Conservation (phyloP, 2,113 vertebrate species). For the Engystomops pustulosus region DNA sequence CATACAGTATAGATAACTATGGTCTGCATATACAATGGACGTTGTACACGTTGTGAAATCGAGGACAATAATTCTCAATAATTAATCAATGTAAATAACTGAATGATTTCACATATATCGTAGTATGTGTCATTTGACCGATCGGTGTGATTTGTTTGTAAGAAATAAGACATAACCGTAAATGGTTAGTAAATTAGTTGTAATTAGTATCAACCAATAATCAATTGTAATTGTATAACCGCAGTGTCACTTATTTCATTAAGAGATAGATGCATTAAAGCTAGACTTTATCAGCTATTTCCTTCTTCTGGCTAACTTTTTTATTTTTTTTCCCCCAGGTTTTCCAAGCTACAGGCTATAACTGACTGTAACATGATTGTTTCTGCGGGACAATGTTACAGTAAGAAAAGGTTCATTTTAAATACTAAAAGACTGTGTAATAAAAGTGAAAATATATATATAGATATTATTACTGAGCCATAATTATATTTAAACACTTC, state of each 20-base stretch:
- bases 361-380: not conserved
- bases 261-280: not conserved
- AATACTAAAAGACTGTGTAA: not conserved
- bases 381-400: not conserved
- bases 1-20: not conserved
- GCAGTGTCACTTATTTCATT: not conserved
- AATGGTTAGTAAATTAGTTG: not conserved
- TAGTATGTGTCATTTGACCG: too few relatives aligned
- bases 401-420: not conserved
- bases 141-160: not conserved
- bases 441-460: too few relatives aligned
- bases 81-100: too few relatives aligned
- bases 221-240: not conserved
- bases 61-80: too few relatives aligned
- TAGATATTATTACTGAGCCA: too few relatives aligned
- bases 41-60: too few relatives aligned
- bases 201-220: not conserved
- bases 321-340: not conserved
- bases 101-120: not conserved
- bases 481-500: too few relatives aligned
- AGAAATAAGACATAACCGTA: not conserved
- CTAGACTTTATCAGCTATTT: not conserved
- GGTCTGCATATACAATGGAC: too few relatives aligned
- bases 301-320: not conserved
- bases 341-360: not conserved